Evolutionary conservation across 37 sponge, comb jelly and placozoan species (phyloP), one percentile per base, ranked within the genome.

Genomic region (Hormiphora californensis): DNA sequence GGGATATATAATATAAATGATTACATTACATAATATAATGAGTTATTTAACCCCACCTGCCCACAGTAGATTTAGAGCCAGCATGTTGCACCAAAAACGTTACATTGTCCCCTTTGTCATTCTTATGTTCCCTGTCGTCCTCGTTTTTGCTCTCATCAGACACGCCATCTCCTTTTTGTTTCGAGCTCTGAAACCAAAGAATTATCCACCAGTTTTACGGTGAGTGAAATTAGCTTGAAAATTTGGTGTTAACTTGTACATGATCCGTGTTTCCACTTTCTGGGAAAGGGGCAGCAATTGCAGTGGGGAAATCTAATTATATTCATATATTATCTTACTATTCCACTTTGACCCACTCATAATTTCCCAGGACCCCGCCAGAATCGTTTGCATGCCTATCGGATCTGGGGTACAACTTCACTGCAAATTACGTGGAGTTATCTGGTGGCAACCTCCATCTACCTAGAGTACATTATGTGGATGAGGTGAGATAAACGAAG

Each of bases 151-250:
- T 15, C 27, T 40, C 27, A 73, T 73, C 17, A 43, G 81, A 17
- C 81, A 73, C 23, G 44, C 23, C 1, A 30, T 36, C n/a, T 73
- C 81, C 25, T 73, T 73, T 19, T 40, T 73, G 3, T 73, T 73
- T 28, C 35, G 81, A 73, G 81, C 81, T 43, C 81, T 73, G 28
- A 73, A 73, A 28, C 81, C 81, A 8, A 73, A 73, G 23, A 73
- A 73, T 28, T 73, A 73, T 41, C 81, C 81, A 21, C 81, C 81
- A 15, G 81, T 73, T 3, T 40, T 73, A 28, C 40, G 9, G 53
- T 49, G 15, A 49, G 15, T 49, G 9, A 49, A 49, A 49, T 49
- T 49, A 17, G 9, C 15, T 17, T 49, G 53, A 49, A 9, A 9
- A 17, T 49, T 17, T 17, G 53, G 15, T 49, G 9, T 15, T 49